A percentile compares a stretch with the other conserved stretches of the same genome.
phyloP scores from a whole-genome alignment of 2,797 vertebrate genomes.

The Myoxocephalus aenaeus region DNA sequence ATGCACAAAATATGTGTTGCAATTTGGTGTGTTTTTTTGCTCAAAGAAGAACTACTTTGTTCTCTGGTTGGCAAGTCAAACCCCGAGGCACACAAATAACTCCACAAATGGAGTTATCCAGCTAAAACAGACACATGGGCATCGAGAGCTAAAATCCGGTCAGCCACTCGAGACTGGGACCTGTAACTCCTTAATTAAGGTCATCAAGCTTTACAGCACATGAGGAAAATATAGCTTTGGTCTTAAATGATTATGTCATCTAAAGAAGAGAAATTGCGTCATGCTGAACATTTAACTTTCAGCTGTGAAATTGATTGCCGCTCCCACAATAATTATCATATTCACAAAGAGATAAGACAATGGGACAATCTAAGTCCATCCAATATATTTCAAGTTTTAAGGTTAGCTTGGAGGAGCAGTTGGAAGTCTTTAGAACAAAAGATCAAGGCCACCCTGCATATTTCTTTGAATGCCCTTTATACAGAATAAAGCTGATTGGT shows the following conservation, averaged over 20 bases:
- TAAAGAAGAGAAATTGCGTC: not conserved
- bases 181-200: slow-evolving; percentile 1
- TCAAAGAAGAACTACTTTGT: not conserved
- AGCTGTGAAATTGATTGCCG: not conserved
- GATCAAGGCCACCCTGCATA: not conserved
- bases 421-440: not conserved
- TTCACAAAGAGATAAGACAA: not conserved
- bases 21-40: not conserved
- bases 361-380: not conserved
- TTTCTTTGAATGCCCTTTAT: slow-evolving; percentile 16
- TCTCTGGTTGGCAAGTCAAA: not conserved
- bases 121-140: not conserved
- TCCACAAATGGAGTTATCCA: not conserved
- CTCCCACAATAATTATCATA: not conserved
- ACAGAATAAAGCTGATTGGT: slow-evolving; percentile 31
- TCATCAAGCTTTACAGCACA: not conserved
- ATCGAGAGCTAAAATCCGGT: not conserved
- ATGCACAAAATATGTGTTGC: not conserved
- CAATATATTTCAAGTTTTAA: not conserved
- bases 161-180: slow-evolving; percentile 5
- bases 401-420: not conserved
- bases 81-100: too few relatives aligned
- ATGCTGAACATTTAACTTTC: not conserved
- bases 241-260: not conserved
- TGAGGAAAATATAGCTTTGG: not conserved